Percentiles rank a stretch among this genome's conserved stretches.
phyloP scores from a whole-genome alignment of 2,797 vertebrate species.

The Bradypus variegatus region DNA sequence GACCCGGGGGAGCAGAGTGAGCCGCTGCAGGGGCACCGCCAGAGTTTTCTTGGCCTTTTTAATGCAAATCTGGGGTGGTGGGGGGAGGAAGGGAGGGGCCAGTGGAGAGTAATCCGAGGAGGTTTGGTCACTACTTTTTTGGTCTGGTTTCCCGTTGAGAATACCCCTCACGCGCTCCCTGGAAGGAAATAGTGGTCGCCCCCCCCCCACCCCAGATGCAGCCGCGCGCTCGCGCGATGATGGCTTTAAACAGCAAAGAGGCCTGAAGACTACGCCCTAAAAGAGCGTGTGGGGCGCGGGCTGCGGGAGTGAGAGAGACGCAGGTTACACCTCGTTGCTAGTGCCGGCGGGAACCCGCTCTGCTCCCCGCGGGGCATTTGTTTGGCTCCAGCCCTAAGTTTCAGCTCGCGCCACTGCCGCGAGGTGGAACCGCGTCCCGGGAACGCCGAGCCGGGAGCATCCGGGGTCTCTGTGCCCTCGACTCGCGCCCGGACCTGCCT shows the following conservation, averaged over 20 bases:
- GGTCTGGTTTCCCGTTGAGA: constrained; percentile 61
- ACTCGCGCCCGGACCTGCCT: background rate
- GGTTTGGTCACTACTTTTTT: constrained; percentile 72
- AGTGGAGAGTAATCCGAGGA: constrained; percentile 64
- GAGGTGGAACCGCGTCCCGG: too few relatives aligned
- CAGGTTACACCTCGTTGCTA: background rate
- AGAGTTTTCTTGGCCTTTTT: constrained; percentile 71
- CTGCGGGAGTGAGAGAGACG: background rate
- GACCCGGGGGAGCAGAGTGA: constrained; percentile 63
- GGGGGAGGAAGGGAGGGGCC: constrained; percentile 77
- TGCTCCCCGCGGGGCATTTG: too few relatives aligned
- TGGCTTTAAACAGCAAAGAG: background rate
- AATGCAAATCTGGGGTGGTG: constrained; percentile 73
- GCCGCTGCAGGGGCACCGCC: constrained; percentile 61
- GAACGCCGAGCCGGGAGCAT: background rate
- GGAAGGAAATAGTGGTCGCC: background rate
- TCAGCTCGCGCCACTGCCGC: background rate
- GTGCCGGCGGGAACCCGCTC: background rate
- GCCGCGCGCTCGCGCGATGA: constrained; percentile 23
- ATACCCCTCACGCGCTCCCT: background rate
- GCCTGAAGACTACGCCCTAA: background rate
- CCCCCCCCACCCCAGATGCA: constrained; percentile 29
- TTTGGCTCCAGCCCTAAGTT: background rate
- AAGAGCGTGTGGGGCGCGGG: background rate
- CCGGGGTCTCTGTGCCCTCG: background rate